Evolutionary conservation across 2,888 invertebrate genomes (phyloP), one percentile per base, ranked within the genome.

Genomic region (Holacanthella duospinosa): DNA sequence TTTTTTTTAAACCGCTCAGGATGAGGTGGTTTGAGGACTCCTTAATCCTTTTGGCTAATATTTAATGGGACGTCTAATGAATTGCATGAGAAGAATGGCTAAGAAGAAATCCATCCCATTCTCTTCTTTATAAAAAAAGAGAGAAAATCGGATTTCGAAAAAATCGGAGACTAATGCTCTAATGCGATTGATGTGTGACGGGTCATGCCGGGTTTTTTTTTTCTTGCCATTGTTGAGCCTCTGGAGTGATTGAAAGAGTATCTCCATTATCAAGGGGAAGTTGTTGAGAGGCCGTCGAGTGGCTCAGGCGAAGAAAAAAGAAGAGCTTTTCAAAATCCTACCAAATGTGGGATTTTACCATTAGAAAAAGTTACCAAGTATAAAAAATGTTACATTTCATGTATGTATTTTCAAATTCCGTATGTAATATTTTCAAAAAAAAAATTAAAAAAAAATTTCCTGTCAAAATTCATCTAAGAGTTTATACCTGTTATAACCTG

Each of bases 141-240:
- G 36, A 36, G 36, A 36, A 36, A 48, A 48, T 48, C 48, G 48
- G 48, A 48, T 9, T 48, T 9, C 48, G 16, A 48, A 21, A 48
- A 48, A 21, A 16, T 9, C 16, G 21, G 21, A 21, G 21, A 9
- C 29, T 64, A 64, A 62, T 61, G 62, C 61, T 43, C 59, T 64
- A 59, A 64, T 64, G 59, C 64, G 62, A 54, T 61, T 62, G 64
- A 64, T 64, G 64, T 59, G 43, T 64, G 55, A 64, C 61, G 59
- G 62, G 64, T 59, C 64, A 59, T 57, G 28, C 55, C 29, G 61
- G 55, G 53, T 62, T 64, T 29, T 36, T 25, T 60, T 56, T 60
- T 44, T 21, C 48, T 21, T 21, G 48, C 36, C 36, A 36, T 16
- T 36, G 6, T n/a, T n/a, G n/a, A n/a, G n/a, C n/a, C n/a, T n/a